Base-by-base conservation (phyloP, 2,113 vertebrate species). In the Amazona vittata region DNA sequence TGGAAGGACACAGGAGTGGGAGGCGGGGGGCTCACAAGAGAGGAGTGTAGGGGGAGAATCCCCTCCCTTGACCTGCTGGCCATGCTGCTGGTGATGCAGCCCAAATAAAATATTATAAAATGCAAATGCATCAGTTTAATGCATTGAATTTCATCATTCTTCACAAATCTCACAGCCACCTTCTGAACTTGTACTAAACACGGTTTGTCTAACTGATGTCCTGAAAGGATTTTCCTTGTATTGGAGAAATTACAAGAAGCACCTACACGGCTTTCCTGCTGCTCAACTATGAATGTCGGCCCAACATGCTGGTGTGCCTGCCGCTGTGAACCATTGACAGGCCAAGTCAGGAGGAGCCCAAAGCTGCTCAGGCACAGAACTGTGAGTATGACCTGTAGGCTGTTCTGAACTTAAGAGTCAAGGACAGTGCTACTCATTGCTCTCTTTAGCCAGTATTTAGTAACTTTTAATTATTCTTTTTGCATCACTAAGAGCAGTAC, bases 231-330 rank as follows among this genome's bases (percentile, higher is more conserved):
- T 43, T 65, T 70, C 12, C 28, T 43, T 44, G 49, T 47, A 35
- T 33, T 55, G 28, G 31, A 65, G 39, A 57, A 70, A 53, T 60
- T 37, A 53, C 15, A 60, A 22, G n/a, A 64, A 64, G 50, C 64
- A 60, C 26, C 67, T 37, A 4, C 10, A 41, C 33, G 12, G 22
- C 37, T 19, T 74, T 12, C 15, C 21, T 25, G 31, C 52, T 57
- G 57, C 35, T 53, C 31, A 59, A 11, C 39, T 5, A 5, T 0
- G 10, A 37, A 4, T 11, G 5, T 6, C 31, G 50, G 16, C 57
- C 18, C 0, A 1, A 13, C 25, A 9, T 1, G 11, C 1, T 2
- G 37, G 5, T 15, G 10, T 4, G 5, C 25, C 63, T 37, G 53
- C 49, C 22, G 35, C 33, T 22, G 39, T 4, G 31, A 12, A 24